Evolutionary conservation across 2,888 invertebrate genomes (phyloP).

Genomic region (Limulus polyphemus): DNA sequence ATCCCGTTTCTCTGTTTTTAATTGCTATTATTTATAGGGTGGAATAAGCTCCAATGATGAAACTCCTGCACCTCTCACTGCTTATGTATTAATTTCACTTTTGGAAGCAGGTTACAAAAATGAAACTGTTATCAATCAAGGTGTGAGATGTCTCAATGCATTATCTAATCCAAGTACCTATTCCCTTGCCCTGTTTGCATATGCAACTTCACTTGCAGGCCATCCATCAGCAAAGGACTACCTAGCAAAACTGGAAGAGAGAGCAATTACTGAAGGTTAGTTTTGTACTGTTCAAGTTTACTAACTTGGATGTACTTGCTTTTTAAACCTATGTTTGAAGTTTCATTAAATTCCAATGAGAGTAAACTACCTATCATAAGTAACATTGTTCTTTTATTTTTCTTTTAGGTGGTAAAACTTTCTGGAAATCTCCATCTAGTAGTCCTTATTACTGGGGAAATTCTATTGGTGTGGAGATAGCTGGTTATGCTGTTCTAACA

Average conservation of each 20-base stretch:
- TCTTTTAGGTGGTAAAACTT: conserved; percentile 5
- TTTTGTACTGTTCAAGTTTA: no score
- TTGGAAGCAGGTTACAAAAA: conserved; percentile 46
- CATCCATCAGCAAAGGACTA: conserved; percentile 29
- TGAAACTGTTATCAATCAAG: conserved; percentile 44
- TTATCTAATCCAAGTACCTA: conserved; percentile 38
- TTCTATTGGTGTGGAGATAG: conserved; percentile 53
- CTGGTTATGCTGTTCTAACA: conserved; percentile 52
- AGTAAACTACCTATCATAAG: no score
- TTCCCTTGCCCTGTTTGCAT: conserved; percentile 43
- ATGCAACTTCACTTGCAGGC: conserved; percentile 43
- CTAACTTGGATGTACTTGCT: no score
- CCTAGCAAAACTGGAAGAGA: no score
- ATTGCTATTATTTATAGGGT: no score
- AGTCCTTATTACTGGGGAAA: no score
- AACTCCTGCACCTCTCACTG: conserved; percentile 44
- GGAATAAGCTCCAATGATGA: no score
- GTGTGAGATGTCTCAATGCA: conserved; percentile 46
- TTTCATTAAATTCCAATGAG: no score
- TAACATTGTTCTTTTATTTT: no score
- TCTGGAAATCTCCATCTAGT: conserved; percentile 34
- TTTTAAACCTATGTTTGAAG: no score
- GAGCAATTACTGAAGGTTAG: no score
- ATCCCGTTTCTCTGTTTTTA: no score
- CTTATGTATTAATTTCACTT: conserved; percentile 54